These are phyloP conservation scores for Taenioides sp. DNA, from an alignment of 2,797 vertebrate genomes.

Conservation along the genomic window DNA sequence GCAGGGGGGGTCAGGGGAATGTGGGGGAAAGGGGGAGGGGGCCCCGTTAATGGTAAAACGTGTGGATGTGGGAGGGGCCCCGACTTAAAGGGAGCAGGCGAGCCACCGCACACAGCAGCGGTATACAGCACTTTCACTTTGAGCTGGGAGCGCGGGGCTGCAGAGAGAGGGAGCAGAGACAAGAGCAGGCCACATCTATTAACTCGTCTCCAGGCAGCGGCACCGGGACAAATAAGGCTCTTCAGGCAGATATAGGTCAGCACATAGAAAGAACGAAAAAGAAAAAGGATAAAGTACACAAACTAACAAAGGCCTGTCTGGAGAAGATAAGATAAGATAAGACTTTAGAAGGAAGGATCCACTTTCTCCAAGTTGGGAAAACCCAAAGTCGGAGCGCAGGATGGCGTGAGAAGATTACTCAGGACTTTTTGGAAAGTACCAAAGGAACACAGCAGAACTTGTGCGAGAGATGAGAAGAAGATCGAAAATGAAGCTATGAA, in stretches of 20 bases:
- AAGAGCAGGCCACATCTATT: constrained; percentile 63
- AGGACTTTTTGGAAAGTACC: constrained; percentile 71
- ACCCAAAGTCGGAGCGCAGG: constrained; percentile 66
- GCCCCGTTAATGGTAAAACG: constrained; percentile 71
- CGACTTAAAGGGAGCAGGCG: constrained; percentile 70
- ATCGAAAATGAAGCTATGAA: constrained; percentile 47
- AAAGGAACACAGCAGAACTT: constrained; percentile 51
- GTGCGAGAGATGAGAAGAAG: constrained; percentile 51
- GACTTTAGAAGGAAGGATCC: constrained; percentile 57
- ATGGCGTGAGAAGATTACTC: constrained; percentile 63
- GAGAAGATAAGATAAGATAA: too few relatives aligned
- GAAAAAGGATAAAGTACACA: constrained; percentile 28
- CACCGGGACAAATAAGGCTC: constrained; percentile 52
- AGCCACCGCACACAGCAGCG: constrained; percentile 38
- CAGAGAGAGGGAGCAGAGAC: constrained; percentile 52
- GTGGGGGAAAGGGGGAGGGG: constrained; percentile 61
- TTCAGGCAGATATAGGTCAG: constrained; percentile 63
- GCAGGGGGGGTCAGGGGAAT: constrained; percentile 63
- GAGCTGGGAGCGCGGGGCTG: constrained; percentile 58
- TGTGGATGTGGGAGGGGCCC: constrained; percentile 72
- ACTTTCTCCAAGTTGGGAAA: constrained; percentile 68
- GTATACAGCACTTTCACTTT: constrained; percentile 78
- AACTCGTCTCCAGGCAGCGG: constrained; percentile 47
- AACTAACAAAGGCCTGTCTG: constrained; percentile 53
- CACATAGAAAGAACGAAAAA: constrained; percentile 34